Evolutionary conservation across 2,888 invertebrate genomes (phyloP), one percentile per base, ranked within the genome.

Genomic region (Harpagoxenus sublaevis): DNA sequence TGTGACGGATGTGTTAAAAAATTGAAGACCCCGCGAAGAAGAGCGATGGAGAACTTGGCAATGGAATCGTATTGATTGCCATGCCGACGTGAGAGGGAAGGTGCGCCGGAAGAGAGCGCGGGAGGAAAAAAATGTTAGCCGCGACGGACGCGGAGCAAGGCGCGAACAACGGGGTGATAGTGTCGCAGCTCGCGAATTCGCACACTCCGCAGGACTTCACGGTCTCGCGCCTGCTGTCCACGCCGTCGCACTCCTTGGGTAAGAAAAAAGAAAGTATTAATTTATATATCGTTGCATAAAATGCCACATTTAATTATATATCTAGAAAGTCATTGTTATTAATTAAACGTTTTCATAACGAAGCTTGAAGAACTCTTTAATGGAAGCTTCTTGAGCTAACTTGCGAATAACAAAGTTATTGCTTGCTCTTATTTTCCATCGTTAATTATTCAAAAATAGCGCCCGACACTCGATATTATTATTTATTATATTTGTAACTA

Each of bases 201-300:
- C 95, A 95, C 74, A 87, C 92, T 35, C 94, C 95, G 10, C 95
- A 95, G 84, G 94, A 95, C 87, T 95, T 95, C 83, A 95, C 95
- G 3, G 95, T 95, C 48, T 95, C 95, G n/a, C 90, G 95, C 4
- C 87, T 95, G 3, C 84, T 95, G 12, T 93, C 95, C 18, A 94
- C 94, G 5, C 89, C 94, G 31, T 93, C 91, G 79, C 93, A 94
- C 84, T 89, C 88, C n/a, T 83, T 94, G 23, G 94, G 95, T 95
- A 91, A 91, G 90, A 51, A 57, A 39, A 8, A 65, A 6, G 0
- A 45, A 39, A 55, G 15, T 28, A 15, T 9, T 6, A 31, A n/a
- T n/a, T 31, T 42, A 23, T 42, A 10, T 39, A 35, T 10, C 8
- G 23, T 18, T 55, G 28, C 53, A 5, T 39, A 28, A 57, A 45